Conservation (phyloP, 2,113 vertebrate genomes). For the Syngnathus floridae region DNA sequence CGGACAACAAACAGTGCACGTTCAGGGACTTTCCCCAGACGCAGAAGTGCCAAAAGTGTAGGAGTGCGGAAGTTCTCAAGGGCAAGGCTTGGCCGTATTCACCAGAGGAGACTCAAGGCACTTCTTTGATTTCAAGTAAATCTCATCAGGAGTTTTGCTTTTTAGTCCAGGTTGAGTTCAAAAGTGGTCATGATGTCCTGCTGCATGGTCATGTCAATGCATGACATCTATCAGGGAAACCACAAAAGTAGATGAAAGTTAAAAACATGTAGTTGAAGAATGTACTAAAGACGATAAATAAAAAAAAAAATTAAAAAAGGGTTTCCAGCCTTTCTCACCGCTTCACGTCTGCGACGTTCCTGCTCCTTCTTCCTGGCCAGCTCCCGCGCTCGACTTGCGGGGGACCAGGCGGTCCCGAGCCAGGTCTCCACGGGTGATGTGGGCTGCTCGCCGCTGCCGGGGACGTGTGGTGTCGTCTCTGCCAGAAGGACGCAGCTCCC, state of each 20-base stretch:
- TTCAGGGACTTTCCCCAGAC: background rate
- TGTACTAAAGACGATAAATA: too few relatives aligned
- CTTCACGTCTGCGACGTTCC: slow-evolving; percentile 81
- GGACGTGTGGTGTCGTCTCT: slow-evolving; percentile 28
- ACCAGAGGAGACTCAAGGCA: background rate
- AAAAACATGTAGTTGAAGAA: background rate
- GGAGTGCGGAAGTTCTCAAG: slow-evolving; percentile 33
- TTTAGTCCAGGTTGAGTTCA: slow-evolving; percentile 79
- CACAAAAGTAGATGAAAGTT: too few relatives aligned
- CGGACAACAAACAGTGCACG: background rate
- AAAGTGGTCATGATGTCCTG: slow-evolving; percentile 86
- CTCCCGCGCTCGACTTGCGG: slow-evolving; percentile 65
- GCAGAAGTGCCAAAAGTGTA: slow-evolving; percentile 15
- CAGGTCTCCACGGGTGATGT: slow-evolving; percentile 26
- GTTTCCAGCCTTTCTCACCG: slow-evolving; percentile 69
- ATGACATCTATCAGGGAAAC: slow-evolving; percentile 68
- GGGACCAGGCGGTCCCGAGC: slow-evolving; percentile 23
- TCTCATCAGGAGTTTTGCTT: background rate
- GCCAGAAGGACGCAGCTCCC: slow-evolving; percentile 26
- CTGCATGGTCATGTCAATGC: slow-evolving; percentile 82
- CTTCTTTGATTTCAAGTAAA: background rate
- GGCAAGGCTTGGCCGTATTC: background rate
- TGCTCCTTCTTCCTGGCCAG: slow-evolving; percentile 83
- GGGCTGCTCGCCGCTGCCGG: slow-evolving; percentile 29
- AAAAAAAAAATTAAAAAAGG: background rate